These are phyloP conservation scores for Echinops telfairi DNA, from an alignment of 2,113 vertebrate genomes.

Conservation along the genomic window DNA sequence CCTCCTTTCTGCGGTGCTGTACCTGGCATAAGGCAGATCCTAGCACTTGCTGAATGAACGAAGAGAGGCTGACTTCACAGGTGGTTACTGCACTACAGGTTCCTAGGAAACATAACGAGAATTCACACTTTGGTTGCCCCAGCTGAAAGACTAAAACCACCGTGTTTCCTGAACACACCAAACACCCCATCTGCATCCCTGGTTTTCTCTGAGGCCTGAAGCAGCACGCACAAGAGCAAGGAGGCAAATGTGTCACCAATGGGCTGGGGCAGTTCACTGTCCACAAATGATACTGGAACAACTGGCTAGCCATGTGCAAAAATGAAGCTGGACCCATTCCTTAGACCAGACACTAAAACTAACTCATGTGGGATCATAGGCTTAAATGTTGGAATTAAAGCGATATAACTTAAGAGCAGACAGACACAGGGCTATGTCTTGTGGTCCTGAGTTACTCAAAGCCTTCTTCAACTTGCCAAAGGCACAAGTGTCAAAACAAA, in stretches of 20 bases:
- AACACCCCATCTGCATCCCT: not conserved
- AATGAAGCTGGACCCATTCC: not conserved
- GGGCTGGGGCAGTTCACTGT: not conserved
- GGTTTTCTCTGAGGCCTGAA: slow-evolving; percentile 22
- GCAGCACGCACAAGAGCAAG: not conserved
- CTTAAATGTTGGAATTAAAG: slow-evolving; percentile 7
- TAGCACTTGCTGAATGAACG: not conserved
- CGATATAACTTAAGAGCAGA: not conserved
- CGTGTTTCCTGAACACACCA: slow-evolving; percentile 6
- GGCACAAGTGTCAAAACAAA: not conserved
- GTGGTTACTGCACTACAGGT: not conserved
- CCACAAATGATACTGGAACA: not conserved
- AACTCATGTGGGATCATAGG: not conserved
- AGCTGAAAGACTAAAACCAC: not conserved
- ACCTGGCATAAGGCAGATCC: not conserved
- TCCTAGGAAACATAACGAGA: not conserved
- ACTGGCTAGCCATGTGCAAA: not conserved
- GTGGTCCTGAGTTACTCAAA: not conserved
- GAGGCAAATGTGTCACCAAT: not conserved
- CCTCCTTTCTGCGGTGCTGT: not conserved
- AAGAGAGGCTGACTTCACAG: not conserved
- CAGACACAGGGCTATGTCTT: not conserved
- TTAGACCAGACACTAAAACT: not conserved
- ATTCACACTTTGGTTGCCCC: not conserved
- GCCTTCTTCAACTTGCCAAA: not conserved